phyloP scores from a whole-genome alignment of 2,888 invertebrate genomes.

The Leptinotarsa juncta region DNA sequence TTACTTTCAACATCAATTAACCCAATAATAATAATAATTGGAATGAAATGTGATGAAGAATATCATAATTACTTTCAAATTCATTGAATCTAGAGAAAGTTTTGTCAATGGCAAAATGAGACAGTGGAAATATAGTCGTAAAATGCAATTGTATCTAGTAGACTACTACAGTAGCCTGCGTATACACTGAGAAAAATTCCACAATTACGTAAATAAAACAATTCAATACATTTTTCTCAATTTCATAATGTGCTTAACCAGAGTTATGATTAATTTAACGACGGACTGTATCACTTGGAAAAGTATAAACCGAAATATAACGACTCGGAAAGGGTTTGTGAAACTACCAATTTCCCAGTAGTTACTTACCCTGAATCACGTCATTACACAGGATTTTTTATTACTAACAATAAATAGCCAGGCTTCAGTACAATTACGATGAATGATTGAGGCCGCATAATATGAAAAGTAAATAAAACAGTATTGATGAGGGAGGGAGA shows the following conservation, averaged over 20 bases:
- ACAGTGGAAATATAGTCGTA: too few species aligned
- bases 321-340: neutral
- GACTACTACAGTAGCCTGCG: too few species aligned
- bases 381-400: conserved; percentile 13
- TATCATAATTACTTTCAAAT: too few species aligned
- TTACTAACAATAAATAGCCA: conserved; percentile 2
- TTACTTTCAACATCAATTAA: too few species aligned
- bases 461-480: conserved; percentile 42
- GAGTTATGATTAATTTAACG: too few species aligned
- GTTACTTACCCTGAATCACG: neutral
- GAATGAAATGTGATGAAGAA: too few species aligned
- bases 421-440: conserved; percentile 40
- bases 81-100: too few species aligned
- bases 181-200: too few species aligned
- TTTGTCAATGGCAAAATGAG: too few species aligned
- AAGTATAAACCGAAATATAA: neutral
- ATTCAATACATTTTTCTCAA: neutral
- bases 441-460: conserved; percentile 37
- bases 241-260: neutral
- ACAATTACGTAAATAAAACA: too few species aligned
- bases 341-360: conserved; percentile 12
- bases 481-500: conserved; percentile 34
- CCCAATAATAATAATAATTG: too few species aligned
- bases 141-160: too few species aligned
- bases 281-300: neutral